Evolutionary conservation across 2,113 vertebrate species (phyloP).

Genomic region (Sylvietta virens): DNA sequence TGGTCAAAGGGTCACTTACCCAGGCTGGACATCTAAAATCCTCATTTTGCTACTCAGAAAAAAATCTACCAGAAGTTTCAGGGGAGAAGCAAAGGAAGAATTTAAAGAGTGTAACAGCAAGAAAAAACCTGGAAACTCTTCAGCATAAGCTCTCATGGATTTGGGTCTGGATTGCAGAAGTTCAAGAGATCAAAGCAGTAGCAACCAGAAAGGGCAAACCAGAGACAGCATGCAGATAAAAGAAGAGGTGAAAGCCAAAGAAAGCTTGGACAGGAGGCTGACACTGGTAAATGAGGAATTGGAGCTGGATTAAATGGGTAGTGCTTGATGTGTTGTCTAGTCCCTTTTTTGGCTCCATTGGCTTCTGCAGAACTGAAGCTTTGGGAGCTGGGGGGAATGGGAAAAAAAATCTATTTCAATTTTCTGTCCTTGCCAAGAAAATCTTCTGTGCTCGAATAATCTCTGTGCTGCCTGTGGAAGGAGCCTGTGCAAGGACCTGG

Average conservation of each 20-base stretch:
- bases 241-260: slow-evolving; percentile 42
- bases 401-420: background rate
- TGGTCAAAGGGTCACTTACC: background rate
- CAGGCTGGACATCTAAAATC: background rate
- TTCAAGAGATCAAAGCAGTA: slow-evolving; percentile 47
- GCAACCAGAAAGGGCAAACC: slow-evolving; percentile 25
- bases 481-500: background rate
- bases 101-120: background rate
- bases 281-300: background rate
- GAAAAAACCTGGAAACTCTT: background rate
- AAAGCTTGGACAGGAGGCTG: background rate
- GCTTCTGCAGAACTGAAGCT: background rate
- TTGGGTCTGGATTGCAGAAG: background rate
- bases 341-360: background rate
- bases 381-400: background rate
- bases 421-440: background rate
- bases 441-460: background rate
- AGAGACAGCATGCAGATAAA: slow-evolving; percentile 40
- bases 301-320: background rate
- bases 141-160: background rate
- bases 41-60: background rate
- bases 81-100: background rate
- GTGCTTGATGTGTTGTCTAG: background rate
- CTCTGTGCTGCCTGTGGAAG: background rate
- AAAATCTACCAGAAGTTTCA: background rate